phyloP scores from a whole-genome alignment of 2,888 invertebrate species.

The Scaptomyza cyrtandrae region DNA sequence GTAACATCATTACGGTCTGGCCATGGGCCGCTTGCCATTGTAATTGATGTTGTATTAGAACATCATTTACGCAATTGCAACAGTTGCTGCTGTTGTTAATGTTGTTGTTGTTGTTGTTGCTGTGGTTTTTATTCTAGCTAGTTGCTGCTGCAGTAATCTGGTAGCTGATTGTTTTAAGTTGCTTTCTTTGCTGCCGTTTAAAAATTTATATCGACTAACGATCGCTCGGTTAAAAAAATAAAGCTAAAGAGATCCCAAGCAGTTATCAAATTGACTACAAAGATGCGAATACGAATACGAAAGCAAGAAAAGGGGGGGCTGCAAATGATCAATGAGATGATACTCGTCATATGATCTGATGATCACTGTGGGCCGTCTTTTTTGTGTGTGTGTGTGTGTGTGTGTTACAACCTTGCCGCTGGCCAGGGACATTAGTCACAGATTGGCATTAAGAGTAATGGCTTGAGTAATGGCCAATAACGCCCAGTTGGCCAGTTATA shows the following conservation, averaged over 20 bases:
- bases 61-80: slow-evolving; percentile 79
- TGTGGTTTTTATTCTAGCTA: background rate
- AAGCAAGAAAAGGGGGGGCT: slow-evolving; percentile 2
- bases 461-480: slow-evolving; percentile 56
- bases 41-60: slow-evolving; percentile 80
- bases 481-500: slow-evolving; percentile 38
- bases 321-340: slow-evolving; percentile 45
- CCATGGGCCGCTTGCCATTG: slow-evolving; percentile 75
- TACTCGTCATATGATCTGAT: slow-evolving; percentile 14
- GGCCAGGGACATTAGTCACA: slow-evolving; percentile 48
- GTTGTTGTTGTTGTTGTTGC: slow-evolving; percentile 11
- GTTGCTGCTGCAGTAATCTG: slow-evolving; percentile 41
- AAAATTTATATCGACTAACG: slow-evolving; percentile 56
- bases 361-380: slow-evolving; percentile 31
- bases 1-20: slow-evolving; percentile 70
- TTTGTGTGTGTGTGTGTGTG: background rate
- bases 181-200: slow-evolving; percentile 48
- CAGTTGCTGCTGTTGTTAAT: slow-evolving; percentile 38
- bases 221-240: slow-evolving; percentile 35
- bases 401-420: slow-evolving; percentile 60
- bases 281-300: slow-evolving; percentile 21
- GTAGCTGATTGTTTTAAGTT: slow-evolving; percentile 46
- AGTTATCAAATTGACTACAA: slow-evolving; percentile 52
- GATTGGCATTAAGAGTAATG: slow-evolving; percentile 45
- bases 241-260: slow-evolving; percentile 27